Evolutionary conservation across 2,797 vertebrate genomes (phyloP).

Genomic region (Natrix natrix): DNA sequence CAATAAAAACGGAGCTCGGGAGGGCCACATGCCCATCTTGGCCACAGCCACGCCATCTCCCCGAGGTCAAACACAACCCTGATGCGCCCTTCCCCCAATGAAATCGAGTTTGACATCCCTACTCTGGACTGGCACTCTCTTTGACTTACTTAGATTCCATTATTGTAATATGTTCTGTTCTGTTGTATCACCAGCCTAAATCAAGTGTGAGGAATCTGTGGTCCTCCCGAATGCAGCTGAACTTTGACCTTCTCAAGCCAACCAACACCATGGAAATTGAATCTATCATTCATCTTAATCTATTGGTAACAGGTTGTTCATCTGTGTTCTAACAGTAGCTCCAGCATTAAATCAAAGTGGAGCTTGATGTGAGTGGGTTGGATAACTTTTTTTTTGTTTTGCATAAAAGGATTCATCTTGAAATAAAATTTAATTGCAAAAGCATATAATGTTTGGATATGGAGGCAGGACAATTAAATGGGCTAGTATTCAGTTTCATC

Average conservation of each 20-base stretch:
- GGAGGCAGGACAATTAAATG: not conserved
- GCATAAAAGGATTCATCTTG: constrained; percentile 49
- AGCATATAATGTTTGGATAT: constrained; percentile 41
- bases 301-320: not conserved
- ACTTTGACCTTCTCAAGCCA: not conserved
- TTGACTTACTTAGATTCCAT: rapidly evolving
- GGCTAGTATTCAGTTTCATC: not conserved
- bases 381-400: constrained; percentile 28
- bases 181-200: not conserved
- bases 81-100: too few relatives aligned
- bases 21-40: too few relatives aligned
- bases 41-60: too few relatives aligned
- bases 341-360: not conserved
- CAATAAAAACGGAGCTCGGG: too few relatives aligned
- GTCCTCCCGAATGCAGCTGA: not conserved
- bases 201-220: not conserved
- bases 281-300: not conserved
- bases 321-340: not conserved
- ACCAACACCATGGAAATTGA: not conserved
- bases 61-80: too few relatives aligned
- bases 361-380: constrained; percentile 46
- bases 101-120: too few relatives aligned
- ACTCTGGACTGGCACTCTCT: not conserved
- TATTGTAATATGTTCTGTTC: not conserved
- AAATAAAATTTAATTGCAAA: constrained; percentile 63